These are phyloP conservation scores for Meloidogyne hapla DNA, from an alignment of 1,140 invertebrate genomes.

Conservation along the genomic window DNA sequence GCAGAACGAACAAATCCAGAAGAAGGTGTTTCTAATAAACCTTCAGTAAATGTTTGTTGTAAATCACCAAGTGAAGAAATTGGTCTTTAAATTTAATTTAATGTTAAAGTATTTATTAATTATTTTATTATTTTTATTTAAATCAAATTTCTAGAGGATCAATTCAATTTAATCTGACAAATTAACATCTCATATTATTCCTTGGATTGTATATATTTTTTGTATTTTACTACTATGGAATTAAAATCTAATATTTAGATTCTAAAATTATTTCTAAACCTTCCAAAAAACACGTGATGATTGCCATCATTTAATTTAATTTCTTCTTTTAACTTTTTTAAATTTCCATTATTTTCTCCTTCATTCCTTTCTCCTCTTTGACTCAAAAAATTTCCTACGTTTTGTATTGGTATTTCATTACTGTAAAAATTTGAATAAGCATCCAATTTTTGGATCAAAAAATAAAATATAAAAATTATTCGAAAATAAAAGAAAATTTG, in stretches of 20 bases:
- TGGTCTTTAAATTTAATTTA: not conserved
- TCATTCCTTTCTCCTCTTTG: too few relatives aligned
- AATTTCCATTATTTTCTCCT: not conserved
- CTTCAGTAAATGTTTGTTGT: not conserved
- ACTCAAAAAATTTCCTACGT: too few relatives aligned
- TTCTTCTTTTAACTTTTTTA: not conserved
- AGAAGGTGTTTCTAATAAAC: not conserved
- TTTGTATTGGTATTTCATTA: not conserved
- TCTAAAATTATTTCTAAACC: not conserved
- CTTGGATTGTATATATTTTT: too few relatives aligned
- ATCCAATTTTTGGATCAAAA: not conserved
- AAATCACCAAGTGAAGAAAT: not conserved
- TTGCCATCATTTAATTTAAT: not conserved
- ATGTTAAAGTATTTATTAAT: too few relatives aligned
- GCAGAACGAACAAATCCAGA: not conserved
- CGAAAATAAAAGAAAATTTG: not conserved
- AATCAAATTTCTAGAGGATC: too few relatives aligned
- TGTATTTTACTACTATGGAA: too few relatives aligned
- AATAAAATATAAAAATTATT: slow-evolving; percentile 2
- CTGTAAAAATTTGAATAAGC: not conserved
- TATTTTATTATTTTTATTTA: too few relatives aligned
- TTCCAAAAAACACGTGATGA: not conserved
- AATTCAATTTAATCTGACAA: too few relatives aligned
- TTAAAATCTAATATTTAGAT: too few relatives aligned
- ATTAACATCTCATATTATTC: too few relatives aligned